Conservation (phyloP, 2,797 vertebrate species). For the Brotula barbata region DNA sequence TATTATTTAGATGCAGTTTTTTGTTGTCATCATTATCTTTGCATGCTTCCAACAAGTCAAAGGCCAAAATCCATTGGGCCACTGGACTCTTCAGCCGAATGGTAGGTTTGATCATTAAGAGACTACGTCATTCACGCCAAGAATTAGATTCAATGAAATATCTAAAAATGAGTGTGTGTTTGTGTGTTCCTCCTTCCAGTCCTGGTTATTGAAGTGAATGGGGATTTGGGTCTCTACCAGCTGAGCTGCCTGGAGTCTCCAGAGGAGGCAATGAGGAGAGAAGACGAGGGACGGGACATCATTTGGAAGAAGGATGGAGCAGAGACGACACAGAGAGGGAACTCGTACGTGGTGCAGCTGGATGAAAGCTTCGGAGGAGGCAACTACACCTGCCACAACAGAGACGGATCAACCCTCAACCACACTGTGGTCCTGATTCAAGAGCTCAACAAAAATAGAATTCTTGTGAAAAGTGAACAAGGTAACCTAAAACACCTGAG, state of each 20-base stretch:
- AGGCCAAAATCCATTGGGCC: constrained; percentile 35
- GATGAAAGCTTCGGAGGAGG: constrained; percentile 70
- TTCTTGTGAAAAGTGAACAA: constrained; percentile 43
- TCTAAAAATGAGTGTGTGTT: constrained; percentile 1
- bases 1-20: constrained; percentile 65
- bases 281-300: constrained; percentile 33
- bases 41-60: constrained; percentile 41
- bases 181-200: constrained; percentile 46
- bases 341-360: constrained; percentile 38
- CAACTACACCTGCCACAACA: constrained; percentile 74
- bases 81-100: constrained; percentile 72
- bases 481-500: constrained; percentile 29
- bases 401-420: constrained; percentile 67
- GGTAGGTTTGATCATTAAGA: constrained; percentile 55
- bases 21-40: constrained; percentile 43
- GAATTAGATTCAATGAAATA: no score
- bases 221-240: constrained; percentile 17
- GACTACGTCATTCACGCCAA: no score
- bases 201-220: constrained; percentile 65
- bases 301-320: constrained; percentile 61
- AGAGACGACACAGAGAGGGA: constrained; percentile 46
- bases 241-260: constrained; percentile 56
- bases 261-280: constrained; percentile 7
- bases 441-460: constrained; percentile 1
- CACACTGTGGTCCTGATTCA: constrained; percentile 74